Evolutionary conservation across 2,797 vertebrate genomes (phyloP).

Genomic region (Pipistrellus kuhlii): DNA sequence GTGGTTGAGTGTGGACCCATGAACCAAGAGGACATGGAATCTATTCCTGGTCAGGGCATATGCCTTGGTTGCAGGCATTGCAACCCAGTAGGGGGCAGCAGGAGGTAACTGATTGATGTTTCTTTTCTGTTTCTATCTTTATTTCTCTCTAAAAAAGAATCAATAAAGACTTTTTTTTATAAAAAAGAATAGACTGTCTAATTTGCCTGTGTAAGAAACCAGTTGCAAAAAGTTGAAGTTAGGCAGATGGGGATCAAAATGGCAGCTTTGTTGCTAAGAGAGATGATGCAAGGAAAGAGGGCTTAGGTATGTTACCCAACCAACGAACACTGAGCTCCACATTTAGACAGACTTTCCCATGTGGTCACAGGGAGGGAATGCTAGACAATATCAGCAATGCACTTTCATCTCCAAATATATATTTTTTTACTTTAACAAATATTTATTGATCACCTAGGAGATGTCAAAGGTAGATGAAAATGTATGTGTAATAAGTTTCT

Average conservation of each 20-base stretch:
- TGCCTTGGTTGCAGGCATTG: too few relatives aligned
- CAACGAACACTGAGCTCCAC: neutral
- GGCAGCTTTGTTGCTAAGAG: neutral
- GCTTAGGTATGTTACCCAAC: neutral
- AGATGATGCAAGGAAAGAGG: neutral
- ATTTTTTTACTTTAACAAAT: neutral
- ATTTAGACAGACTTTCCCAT: neutral
- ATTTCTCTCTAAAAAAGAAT: too few relatives aligned
- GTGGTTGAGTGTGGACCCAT: too few relatives aligned
- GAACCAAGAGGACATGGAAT: too few relatives aligned
- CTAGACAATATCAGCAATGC: neutral
- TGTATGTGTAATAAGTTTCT: slow-evolving; percentile 41
- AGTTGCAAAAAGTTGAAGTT: neutral
- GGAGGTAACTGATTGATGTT: too few relatives aligned
- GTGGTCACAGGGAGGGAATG: neutral
- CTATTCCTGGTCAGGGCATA: too few relatives aligned
- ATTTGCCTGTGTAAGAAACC: neutral
- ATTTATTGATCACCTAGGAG: slow-evolving; percentile 50
- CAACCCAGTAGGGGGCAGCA: too few relatives aligned
- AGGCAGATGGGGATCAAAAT: neutral
- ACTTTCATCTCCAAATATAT: neutral
- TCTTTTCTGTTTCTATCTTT: too few relatives aligned
- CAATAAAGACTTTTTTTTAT: too few relatives aligned
- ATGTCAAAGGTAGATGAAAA: slow-evolving; percentile 16
- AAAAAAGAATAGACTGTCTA: neutral